phyloP scores from a whole-genome alignment of 2,113 vertebrate genomes.

The Dryoscopus gambensis region DNA sequence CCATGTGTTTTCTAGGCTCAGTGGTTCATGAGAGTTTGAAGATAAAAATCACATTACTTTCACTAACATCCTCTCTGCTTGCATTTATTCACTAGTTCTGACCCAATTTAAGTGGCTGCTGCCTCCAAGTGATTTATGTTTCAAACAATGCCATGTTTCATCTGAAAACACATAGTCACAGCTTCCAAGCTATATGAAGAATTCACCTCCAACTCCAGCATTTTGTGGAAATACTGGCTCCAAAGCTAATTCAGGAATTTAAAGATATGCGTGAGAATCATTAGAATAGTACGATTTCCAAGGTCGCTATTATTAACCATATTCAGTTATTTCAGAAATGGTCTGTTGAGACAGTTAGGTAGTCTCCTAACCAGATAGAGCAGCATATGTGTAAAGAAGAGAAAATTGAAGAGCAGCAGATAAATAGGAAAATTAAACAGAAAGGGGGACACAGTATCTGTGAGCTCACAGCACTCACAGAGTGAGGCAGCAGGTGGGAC shows the following conservation, averaged over 20 bases:
- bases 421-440: background rate
- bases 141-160: background rate
- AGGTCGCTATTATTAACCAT: fast-evolving
- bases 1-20: background rate
- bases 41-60: background rate
- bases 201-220: background rate
- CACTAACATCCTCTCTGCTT: background rate
- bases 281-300: background rate
- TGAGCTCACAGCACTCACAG: fast-evolving
- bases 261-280: background rate
- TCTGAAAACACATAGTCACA: background rate
- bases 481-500: background rate
- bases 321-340: background rate
- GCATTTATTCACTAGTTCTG: background rate
- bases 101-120: background rate
- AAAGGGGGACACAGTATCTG: background rate
- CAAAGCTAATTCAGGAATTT: background rate
- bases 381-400: background rate
- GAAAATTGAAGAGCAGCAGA: background rate
- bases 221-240: background rate
- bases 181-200: background rate
- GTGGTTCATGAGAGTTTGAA: background rate
- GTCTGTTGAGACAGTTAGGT: background rate
- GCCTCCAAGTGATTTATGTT: background rate
- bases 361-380: background rate